Conservation (phyloP, 2,797 vertebrate species). For the Danio choprae region DNA sequence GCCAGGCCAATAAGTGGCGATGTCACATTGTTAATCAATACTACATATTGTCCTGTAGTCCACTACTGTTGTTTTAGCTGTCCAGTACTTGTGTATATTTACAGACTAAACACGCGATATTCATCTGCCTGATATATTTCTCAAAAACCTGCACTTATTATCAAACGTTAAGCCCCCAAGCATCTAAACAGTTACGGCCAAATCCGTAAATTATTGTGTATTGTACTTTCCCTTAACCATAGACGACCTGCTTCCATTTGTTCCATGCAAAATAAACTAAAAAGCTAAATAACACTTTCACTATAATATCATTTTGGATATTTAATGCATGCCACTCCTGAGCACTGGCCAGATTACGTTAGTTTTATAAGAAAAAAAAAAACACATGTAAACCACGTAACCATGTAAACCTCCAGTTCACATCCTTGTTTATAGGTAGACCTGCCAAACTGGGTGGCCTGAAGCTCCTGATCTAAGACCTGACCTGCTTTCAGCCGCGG, state of each 20-base stretch:
- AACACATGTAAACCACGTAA: too few relatives aligned
- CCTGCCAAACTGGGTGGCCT: slow-evolving; percentile 27
- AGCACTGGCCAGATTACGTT: neutral
- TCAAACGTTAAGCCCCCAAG: too few relatives aligned
- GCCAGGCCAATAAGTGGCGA: too few relatives aligned
- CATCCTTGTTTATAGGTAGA: slow-evolving; percentile 39
- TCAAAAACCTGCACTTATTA: too few relatives aligned
- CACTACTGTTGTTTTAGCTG: too few relatives aligned
- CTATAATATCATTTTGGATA: neutral
- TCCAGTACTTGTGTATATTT: too few relatives aligned
- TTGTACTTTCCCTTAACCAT: neutral
- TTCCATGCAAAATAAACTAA: neutral
- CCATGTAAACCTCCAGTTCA: neutral
- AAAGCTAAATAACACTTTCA: neutral
- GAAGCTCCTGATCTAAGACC: slow-evolving; percentile 11
- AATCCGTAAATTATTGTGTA: too few relatives aligned
- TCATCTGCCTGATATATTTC: too few relatives aligned
- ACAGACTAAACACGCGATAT: too few relatives aligned
- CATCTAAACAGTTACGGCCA: too few relatives aligned
- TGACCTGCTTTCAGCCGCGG: slow-evolving; percentile 36
- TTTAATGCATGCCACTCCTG: neutral
- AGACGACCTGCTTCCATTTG: neutral
- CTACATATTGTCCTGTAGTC: too few relatives aligned
- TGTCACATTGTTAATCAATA: too few relatives aligned
- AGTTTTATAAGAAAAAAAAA: neutral